These are phyloP conservation scores for Tortrix viridana DNA, from an alignment of 2,888 invertebrate species.

Conservation along the genomic window DNA sequence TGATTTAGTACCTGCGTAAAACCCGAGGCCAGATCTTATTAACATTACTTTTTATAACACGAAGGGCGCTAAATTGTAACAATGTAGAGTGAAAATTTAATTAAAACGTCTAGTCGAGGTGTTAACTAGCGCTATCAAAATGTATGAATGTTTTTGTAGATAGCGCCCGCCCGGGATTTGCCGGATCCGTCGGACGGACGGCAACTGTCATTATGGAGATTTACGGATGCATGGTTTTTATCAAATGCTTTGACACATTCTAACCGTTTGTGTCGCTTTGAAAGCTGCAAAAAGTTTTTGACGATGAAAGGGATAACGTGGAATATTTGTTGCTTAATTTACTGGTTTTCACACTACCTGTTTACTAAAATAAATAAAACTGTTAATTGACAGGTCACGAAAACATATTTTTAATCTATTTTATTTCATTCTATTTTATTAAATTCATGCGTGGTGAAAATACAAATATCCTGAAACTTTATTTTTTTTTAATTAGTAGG, in stretches of 20 bases:
- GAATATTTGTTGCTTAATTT: too few species aligned
- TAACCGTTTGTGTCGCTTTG: neutral
- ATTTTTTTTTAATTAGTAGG: too few species aligned
- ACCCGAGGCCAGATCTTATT: conserved; percentile 75
- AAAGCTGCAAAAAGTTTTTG: neutral
- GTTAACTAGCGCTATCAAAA: conserved; percentile 74
- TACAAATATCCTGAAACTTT: too few species aligned
- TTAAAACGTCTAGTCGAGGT: conserved; percentile 75
- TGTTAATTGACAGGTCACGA: too few species aligned
- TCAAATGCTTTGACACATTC: conserved; percentile 12
- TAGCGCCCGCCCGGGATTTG: conserved; percentile 44
- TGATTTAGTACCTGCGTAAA: conserved; percentile 79
- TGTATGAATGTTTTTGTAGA: conserved; percentile 54
- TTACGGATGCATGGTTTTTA: conserved; percentile 29
- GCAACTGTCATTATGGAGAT: conserved; percentile 27
- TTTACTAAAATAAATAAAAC: too few species aligned
- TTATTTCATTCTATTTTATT: too few species aligned
- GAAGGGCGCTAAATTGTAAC: conserved; percentile 76
- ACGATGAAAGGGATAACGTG: neutral
- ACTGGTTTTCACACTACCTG: too few species aligned
- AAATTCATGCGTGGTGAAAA: too few species aligned
- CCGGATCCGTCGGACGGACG: conserved; percentile 28
- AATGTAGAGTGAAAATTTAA: conserved; percentile 78
- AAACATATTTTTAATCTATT: too few species aligned
- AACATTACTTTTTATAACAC: conserved; percentile 82